Conservation (phyloP, 2,888 invertebrate genomes). For the Pollenia angustigena region DNA sequence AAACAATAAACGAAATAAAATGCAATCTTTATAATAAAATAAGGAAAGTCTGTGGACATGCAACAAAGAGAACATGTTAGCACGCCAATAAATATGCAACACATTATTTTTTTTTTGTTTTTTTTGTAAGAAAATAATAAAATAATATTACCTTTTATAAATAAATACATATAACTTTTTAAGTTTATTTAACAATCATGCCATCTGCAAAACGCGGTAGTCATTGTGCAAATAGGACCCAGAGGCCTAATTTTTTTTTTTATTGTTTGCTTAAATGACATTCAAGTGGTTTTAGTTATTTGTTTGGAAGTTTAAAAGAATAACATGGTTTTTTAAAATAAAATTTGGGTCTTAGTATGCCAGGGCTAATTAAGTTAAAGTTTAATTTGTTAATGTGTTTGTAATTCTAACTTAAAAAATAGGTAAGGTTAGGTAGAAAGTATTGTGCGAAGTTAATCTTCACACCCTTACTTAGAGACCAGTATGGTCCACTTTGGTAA, state of each 20-base stretch:
- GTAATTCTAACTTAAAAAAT: too few relatives aligned
- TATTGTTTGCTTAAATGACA: background rate
- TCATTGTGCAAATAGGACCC: constrained; percentile 43
- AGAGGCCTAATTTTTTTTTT: background rate
- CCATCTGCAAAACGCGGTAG: constrained; percentile 35
- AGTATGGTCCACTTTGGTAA: too few relatives aligned
- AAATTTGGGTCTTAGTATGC: too few relatives aligned
- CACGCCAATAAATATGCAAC: constrained; percentile 71
- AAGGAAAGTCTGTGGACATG: constrained; percentile 36
- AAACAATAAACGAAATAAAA: constrained; percentile 57
- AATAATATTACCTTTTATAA: background rate
- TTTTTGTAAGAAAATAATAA: constrained; percentile 2
- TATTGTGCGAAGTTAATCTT: too few relatives aligned
- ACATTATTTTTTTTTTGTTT: constrained; percentile 46
- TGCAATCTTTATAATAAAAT: constrained; percentile 37
- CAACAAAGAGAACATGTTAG: constrained; percentile 32
- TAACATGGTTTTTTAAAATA: too few relatives aligned
- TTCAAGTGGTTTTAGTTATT: background rate
- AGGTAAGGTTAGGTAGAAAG: too few relatives aligned
- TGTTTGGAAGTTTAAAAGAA: background rate
- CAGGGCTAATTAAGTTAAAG: too few relatives aligned
- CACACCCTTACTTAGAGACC: too few relatives aligned
- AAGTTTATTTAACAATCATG: constrained; percentile 27
- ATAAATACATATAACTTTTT: background rate
- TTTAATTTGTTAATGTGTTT: too few relatives aligned